Evolutionary conservation across 2,113 vertebrate species (phyloP), one percentile per base, ranked within the genome.

Genomic region (Apeltes quadracus): DNA sequence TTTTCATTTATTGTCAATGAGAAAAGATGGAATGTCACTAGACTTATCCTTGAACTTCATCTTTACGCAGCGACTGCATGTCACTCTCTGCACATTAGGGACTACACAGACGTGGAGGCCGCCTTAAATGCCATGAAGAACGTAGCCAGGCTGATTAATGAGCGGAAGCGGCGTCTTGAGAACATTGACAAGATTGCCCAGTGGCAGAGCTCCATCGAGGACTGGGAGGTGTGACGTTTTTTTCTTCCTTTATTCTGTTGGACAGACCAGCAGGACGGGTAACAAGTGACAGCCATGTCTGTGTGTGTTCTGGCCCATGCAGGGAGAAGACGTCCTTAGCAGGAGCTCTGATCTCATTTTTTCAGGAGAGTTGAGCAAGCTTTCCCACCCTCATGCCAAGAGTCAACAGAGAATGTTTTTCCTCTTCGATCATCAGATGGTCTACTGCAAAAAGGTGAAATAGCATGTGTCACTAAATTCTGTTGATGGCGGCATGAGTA

Each of bases 101-200:
- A 99, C 89, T 98, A 97, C 88, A 96, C 94, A 88, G 96, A 98
- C 0, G 97, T 98, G 0, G 96, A 98, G 83, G 97, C 96, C 56
- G 97, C 97, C 70, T 83, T 99, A 70, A 95, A 95, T 0, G 97
- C 96, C 77, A 99, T 99, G 97, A 98, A 97, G 85, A 97, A 99
- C 0, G 97, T 99, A 23, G 97, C 97, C 51, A 92, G 73, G 67
- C 95, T 99, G 67, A 99, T 99, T 89, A 98, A 99, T 0, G 97
- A 99, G 87, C 91, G 95, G 41, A 99, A 99, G 81, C 92, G 97
- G 20, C 95, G 97, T 2, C 94, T 99, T 39, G 97, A 99, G 85
- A 99, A 99, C 89, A 96, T 98, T 0, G 96, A 97, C 86, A 99
- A 97, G 86, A 99, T 98, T 3, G 97, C 97, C 18, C 95, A 97